phyloP scores from a whole-genome alignment of 2,888 invertebrate species.

The Leptothorax acervorum region DNA sequence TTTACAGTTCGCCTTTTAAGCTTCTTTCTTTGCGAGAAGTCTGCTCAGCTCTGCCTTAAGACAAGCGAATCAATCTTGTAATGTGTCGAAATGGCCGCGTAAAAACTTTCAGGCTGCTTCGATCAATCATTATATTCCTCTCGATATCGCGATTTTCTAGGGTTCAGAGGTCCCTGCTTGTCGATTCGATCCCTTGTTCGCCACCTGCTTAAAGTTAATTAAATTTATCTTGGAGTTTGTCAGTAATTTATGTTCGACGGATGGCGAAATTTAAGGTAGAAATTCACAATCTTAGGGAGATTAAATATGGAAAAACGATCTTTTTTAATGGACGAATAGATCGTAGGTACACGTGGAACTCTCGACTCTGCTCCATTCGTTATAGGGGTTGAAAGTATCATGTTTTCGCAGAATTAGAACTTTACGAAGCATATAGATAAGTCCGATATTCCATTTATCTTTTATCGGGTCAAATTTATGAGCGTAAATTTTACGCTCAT shows the following conservation, averaged over 20 bases:
- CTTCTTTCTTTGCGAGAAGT: background rate
- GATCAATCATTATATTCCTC: constrained; percentile 13
- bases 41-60: background rate
- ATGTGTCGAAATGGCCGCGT: constrained; percentile 34
- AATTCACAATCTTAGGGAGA: background rate
- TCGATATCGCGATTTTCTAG: constrained; percentile 6
- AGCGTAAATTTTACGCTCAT: background rate
- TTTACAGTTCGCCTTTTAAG: background rate
- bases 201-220: constrained; percentile 32
- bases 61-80: constrained; percentile 38
- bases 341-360: background rate
- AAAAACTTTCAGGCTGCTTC: constrained; percentile 17
- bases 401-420: background rate
- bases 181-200: background rate
- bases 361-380: background rate
- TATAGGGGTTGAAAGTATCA: background rate
- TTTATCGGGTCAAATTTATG: background rate
- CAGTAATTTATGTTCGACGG: constrained; percentile 31
- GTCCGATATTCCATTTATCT: background rate
- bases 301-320: background rate
- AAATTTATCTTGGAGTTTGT: constrained; percentile 39
- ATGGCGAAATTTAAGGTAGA: background rate
- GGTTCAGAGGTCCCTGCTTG: background rate
- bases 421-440: background rate
- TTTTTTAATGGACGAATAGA: background rate